These are phyloP conservation scores for Diachasmimorpha longicaudata DNA, from an alignment of 1,140 invertebrate species.

Conservation along the genomic window DNA sequence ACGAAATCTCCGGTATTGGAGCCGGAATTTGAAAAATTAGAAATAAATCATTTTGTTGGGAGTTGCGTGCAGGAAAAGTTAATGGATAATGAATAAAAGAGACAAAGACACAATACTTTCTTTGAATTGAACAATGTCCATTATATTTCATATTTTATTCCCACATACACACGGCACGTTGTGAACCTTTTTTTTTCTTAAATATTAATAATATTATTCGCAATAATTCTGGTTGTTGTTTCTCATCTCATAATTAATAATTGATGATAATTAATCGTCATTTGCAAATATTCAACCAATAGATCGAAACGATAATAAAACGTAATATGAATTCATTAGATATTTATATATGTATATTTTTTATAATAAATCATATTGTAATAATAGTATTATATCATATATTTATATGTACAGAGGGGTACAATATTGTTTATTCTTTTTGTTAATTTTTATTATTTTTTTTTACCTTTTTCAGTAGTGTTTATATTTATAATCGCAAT, in stretches of 20 bases:
- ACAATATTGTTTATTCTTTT: slow-evolving; percentile 50
- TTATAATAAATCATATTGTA: slow-evolving; percentile 59
- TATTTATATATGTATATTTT: slow-evolving; percentile 39
- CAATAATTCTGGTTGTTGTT: not conserved
- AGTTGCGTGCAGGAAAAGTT: not conserved
- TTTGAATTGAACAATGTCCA: slow-evolving; percentile 79
- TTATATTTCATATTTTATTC: slow-evolving; percentile 81
- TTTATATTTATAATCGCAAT: slow-evolving; percentile 62
- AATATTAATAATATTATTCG: slow-evolving; percentile 66
- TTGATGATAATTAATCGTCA: slow-evolving; percentile 41
- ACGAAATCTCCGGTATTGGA: too few species aligned
- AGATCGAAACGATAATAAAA: slow-evolving; percentile 54
- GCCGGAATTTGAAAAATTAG: too few species aligned
- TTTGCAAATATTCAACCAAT: slow-evolving; percentile 34
- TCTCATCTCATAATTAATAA: slow-evolving; percentile 52
- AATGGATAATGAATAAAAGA: slow-evolving; percentile 32
- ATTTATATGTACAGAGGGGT: slow-evolving; percentile 63
- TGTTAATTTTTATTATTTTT: not conserved
- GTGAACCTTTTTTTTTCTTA: slow-evolving; percentile 82
- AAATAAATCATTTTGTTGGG: not conserved
- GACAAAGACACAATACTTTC: slow-evolving; percentile 33
- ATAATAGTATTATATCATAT: slow-evolving; percentile 59
- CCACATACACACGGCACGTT: slow-evolving; percentile 85
- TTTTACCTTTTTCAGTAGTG: slow-evolving; percentile 51
- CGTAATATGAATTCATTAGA: slow-evolving; percentile 52